These are phyloP conservation scores for Poecile atricapillus DNA, from an alignment of 2,113 vertebrate species.

Conservation along the genomic window DNA sequence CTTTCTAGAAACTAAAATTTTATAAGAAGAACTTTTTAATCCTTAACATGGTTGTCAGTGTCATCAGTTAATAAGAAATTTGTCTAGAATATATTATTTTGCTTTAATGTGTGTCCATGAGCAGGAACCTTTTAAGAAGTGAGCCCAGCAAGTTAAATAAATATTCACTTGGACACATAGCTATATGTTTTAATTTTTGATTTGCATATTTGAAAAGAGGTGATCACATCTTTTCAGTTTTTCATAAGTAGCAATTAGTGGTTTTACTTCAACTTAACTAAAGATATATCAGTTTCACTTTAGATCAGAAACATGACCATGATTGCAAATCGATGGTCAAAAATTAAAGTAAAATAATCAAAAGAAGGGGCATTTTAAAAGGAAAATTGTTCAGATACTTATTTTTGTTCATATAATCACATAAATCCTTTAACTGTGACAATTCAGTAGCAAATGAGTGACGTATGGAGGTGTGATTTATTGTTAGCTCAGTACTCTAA, in stretches of 20 bases:
- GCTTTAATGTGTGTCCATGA: background rate
- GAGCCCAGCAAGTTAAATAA: background rate
- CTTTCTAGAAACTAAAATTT: background rate
- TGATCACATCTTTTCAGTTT: background rate
- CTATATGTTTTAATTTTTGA: background rate
- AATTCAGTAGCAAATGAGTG: background rate
- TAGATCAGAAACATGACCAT: background rate
- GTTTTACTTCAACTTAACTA: background rate
- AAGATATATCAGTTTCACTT: background rate
- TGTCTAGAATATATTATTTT: background rate
- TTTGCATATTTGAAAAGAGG: background rate
- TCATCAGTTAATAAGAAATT: background rate
- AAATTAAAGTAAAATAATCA: background rate
- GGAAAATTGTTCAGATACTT: background rate
- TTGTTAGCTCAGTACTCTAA: background rate
- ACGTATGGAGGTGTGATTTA: background rate
- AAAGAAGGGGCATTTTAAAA: background rate
- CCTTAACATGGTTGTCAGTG: background rate
- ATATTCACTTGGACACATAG: background rate
- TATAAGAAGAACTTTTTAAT: background rate
- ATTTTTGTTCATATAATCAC: background rate
- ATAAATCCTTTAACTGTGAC: background rate
- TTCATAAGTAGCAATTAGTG: accelerated
- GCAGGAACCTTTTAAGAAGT: background rate
- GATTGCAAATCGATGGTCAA: background rate